Conservation (phyloP, 2,113 vertebrate species). For the Hipposideros armiger region DNA sequence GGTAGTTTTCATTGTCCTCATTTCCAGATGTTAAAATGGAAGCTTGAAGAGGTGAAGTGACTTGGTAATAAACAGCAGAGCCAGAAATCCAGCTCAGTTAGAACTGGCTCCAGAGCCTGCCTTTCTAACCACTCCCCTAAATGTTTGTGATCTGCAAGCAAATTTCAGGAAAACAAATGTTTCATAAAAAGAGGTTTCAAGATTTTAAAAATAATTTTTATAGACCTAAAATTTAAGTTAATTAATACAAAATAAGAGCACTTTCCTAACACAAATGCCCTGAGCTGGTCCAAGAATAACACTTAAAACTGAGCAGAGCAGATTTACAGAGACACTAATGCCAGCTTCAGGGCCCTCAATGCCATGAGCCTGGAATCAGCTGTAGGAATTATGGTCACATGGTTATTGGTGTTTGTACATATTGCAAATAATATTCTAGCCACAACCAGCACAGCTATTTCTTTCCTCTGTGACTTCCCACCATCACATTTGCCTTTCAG, state of each 20-base stretch:
- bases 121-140: not conserved
- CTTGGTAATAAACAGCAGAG: not conserved
- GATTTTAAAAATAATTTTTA: not conserved
- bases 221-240: constrained; percentile 53
- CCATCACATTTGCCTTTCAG: not conserved
- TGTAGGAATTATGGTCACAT: not conserved
- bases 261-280: not conserved
- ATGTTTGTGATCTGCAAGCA: not conserved
- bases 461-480: not conserved
- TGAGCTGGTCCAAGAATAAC: no score
- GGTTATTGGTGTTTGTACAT: not conserved
- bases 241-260: not conserved
- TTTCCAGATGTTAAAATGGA: constrained; percentile 6
- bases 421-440: not conserved
- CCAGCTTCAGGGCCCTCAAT: not conserved
- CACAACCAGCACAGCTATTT: not conserved
- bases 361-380: not conserved
- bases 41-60: not conserved
- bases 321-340: no score
- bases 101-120: not conserved
- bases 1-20: not conserved
- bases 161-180: constrained; percentile 8
- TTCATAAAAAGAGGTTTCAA: not conserved
- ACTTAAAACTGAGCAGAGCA: no score
- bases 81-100: not conserved